Conservation (phyloP, 2,888 invertebrate species). For the Torymus aiolomorphi region DNA sequence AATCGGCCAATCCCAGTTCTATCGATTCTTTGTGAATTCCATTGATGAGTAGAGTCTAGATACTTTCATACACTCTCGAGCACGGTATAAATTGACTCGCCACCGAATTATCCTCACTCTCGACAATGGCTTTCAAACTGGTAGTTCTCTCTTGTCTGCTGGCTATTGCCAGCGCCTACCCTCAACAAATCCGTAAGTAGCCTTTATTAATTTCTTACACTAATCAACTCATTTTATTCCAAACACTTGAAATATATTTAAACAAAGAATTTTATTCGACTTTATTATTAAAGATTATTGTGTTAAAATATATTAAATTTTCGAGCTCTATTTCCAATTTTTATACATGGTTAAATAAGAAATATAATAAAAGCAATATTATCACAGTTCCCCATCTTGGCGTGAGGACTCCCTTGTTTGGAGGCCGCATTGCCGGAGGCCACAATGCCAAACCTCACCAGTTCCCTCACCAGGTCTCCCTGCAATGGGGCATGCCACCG, state of each 20-base stretch:
- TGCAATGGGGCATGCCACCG: too few relatives aligned
- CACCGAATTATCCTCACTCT: background rate
- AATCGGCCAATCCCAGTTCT: too few relatives aligned
- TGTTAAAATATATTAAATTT: too few relatives aligned
- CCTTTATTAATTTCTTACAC: background rate
- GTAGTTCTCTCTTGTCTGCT: slow-evolving; percentile 26
- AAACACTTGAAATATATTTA: too few relatives aligned
- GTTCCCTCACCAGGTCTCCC: slow-evolving; percentile 75
- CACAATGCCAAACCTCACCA: slow-evolving; percentile 69
- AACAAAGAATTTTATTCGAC: too few relatives aligned
- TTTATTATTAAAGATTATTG: too few relatives aligned
- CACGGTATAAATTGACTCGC: slow-evolving; percentile 4
- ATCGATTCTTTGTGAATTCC: background rate
- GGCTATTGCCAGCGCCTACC: background rate
- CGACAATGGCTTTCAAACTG: slow-evolving; percentile 25
- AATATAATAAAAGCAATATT: too few relatives aligned
- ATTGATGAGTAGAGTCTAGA: slow-evolving; percentile 12
- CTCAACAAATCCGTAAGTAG: slow-evolving; percentile 18
- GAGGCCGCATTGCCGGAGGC: slow-evolving; percentile 60
- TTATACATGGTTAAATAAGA: too few relatives aligned
- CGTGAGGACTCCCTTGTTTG: background rate
- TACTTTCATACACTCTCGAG: background rate
- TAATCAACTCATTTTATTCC: too few relatives aligned
- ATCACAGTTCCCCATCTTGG: background rate
- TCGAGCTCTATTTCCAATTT: too few relatives aligned